Evolutionary conservation across 2,888 invertebrate species (phyloP).

Genomic region (Drosophila limbata): DNA sequence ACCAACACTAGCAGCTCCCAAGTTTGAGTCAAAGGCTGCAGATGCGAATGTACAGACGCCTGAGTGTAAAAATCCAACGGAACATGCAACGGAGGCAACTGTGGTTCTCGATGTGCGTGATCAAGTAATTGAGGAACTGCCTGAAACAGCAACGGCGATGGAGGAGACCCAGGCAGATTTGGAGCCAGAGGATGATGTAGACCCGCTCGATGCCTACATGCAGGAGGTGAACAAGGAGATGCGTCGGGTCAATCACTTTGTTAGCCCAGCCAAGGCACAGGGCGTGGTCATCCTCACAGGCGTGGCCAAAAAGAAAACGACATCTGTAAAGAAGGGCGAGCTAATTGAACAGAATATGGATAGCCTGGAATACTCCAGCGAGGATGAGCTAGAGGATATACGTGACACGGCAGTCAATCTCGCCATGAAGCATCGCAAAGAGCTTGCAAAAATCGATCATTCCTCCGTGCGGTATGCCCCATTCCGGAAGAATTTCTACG

Average conservation of each 20-base stretch:
- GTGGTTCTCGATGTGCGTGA: neutral
- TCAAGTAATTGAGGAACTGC: neutral
- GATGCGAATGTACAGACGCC: neutral
- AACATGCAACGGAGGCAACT: neutral
- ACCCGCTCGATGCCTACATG: conserved; percentile 99
- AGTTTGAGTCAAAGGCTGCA: neutral
- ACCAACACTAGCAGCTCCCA: neutral
- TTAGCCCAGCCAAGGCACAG: conserved; percentile 83
- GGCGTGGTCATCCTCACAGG: conserved; percentile 93
- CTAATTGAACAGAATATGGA: conserved; percentile 99
- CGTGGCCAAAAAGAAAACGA: conserved; percentile 91
- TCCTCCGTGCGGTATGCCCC: conserved; percentile 93
- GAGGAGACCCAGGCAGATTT: conserved; percentile 62
- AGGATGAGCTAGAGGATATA: conserved; percentile 97
- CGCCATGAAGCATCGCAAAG: conserved; percentile 96
- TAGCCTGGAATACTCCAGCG: conserved; percentile 98
- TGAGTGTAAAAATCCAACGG: conserved; percentile 4
- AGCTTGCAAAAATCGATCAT: conserved; percentile 97
- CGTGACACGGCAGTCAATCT: conserved; percentile 95
- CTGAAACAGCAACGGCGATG: conserved; percentile 15
- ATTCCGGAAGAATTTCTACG: conserved; percentile 98
- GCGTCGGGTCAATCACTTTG: conserved; percentile 84
- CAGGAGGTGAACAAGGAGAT: conserved; percentile 90
- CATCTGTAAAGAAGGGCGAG: conserved; percentile 94
- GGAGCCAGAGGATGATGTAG: conserved; percentile 92